These are phyloP conservation scores for Nasonia vitripennis DNA, from an alignment of 1,140 invertebrate genomes.

Conservation along the genomic window DNA sequence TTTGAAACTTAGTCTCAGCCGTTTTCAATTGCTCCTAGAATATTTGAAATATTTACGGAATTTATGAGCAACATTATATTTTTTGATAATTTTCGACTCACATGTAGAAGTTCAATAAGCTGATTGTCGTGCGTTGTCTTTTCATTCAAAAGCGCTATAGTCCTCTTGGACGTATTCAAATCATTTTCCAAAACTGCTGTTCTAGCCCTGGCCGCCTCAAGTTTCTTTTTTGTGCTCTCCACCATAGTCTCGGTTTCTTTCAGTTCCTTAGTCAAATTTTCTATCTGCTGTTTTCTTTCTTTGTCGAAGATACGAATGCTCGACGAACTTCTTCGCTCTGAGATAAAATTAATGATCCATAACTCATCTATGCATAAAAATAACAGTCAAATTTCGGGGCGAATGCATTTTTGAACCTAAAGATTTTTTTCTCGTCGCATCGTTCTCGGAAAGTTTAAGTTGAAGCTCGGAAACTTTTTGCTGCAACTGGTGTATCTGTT, in stretches of 20 bases:
- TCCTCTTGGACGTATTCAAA: conserved; percentile 69
- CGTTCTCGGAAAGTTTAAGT: conserved; percentile 74
- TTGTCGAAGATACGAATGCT: conserved; percentile 75
- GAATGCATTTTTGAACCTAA: conserved; percentile 10
- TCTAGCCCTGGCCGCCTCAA: conserved; percentile 76
- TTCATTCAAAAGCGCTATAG: conserved; percentile 75
- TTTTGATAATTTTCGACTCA: conserved; percentile 56
- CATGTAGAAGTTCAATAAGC: conserved; percentile 76
- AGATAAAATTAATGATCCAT: neutral
- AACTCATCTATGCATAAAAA: neutral
- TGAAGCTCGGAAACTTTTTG: conserved; percentile 80
- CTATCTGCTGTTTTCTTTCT: conserved; percentile 75
- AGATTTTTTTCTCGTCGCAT: conserved; percentile 37
- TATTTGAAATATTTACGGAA: neutral
- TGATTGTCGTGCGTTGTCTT: conserved; percentile 77
- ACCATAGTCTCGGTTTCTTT: conserved; percentile 63
- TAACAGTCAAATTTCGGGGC: neutral
- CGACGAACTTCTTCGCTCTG: conserved; percentile 56
- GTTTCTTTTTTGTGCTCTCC: conserved; percentile 76
- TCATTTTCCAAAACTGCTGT: conserved; percentile 78
- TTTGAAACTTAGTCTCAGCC: conserved; percentile 56
- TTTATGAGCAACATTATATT: neutral
- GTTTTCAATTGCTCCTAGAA: conserved; percentile 61
- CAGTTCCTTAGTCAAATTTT: conserved; percentile 75
- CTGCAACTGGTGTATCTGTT: conserved; percentile 81